These are phyloP conservation scores for Galerucella calmariensis DNA, from an alignment of 2,888 invertebrate genomes.

Conservation along the genomic window DNA sequence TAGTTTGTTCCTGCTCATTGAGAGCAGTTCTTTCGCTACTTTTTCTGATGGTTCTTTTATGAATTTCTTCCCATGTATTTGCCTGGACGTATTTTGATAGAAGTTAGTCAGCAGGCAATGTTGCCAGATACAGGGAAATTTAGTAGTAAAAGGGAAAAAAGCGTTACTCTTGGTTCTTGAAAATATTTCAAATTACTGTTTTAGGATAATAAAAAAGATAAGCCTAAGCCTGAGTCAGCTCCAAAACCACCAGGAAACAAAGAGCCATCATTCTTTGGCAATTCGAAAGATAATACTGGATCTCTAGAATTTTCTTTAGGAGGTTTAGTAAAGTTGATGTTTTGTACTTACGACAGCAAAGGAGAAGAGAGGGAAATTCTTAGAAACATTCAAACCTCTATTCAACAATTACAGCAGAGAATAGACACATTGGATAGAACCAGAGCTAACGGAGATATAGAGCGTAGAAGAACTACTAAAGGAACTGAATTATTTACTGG, in stretches of 20 bases:
- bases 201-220: slow-evolving; percentile 69
- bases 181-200: background rate
- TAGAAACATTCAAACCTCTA: slow-evolving; percentile 56
- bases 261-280: slow-evolving; percentile 56
- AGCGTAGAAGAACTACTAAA: slow-evolving; percentile 42
- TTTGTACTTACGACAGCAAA: slow-evolving; percentile 66
- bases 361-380: slow-evolving; percentile 65
- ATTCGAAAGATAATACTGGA: slow-evolving; percentile 63
- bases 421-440: slow-evolving; percentile 64
- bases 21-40: too few relatives aligned
- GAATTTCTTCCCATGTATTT: too few relatives aligned
- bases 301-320: slow-evolving; percentile 67
- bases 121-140: too few relatives aligned
- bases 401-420: slow-evolving; percentile 64
- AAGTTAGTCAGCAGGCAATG: too few relatives aligned
- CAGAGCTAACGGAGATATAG: slow-evolving; percentile 29
- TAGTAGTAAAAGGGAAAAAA: too few relatives aligned
- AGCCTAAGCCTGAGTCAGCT: background rate
- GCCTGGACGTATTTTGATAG: too few relatives aligned
- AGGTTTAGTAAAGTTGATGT: slow-evolving; percentile 69
- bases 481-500: slow-evolving; percentile 48
- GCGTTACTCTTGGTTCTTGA: background rate
- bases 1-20: too few relatives aligned
- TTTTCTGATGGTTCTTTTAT: too few relatives aligned
- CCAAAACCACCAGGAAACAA: slow-evolving; percentile 16